Base-by-base conservation (phyloP, 2,888 invertebrate genomes). In the Chrysolina haemoptera region DNA sequence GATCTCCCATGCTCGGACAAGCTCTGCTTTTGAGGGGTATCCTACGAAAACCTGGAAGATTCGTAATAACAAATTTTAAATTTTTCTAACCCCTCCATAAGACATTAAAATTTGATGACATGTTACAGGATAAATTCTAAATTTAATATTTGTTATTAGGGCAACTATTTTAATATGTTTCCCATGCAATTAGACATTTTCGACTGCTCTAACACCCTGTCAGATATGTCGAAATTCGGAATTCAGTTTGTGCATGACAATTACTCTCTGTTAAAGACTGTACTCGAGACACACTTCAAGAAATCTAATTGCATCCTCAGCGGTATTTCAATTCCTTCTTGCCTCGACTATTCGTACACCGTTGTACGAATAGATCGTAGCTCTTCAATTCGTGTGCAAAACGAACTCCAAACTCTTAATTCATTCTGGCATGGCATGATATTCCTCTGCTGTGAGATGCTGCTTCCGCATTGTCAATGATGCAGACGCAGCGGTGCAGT, bases 401-500 rank as follows among this genome's bases (percentile, higher is more conserved):
- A 35, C 35, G 59, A 59, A 35, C 9, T 16, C n/a, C 55, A 8
- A n/a, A 16, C 27, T 59, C 14, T 18, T 8, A 35, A 59, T 59
- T 22, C 59, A n/a, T 35, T 59, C 59, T 59, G 35, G 11, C 35
- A 59, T 59, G 35, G 11, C 35, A 59, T 59, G 22, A 59, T 59
- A 27, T 35, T n/a, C 35, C 59, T n/a, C n/a, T n/a, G n/a, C 35
- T 35, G 35, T 14, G 35, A 35, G 59, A 59, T 14, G 59, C 27
- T 27, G 59, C 59, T n/a, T 9, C 59, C 59, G 59, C 59, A 59
- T 59, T 59, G 35, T 59, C 59, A 59, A 59, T 59, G 59, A 35
- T 27, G 59, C 59, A 59, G 59, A 59, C 10, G 59, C 59, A 59
- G 35, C 14, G 59, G n/a, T 59, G 59, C 59, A 35, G 59, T 27